A percentile compares a stretch with the other conserved stretches of the same genome.
These are phyloP conservation scores for Eubasilissa regina DNA, from an alignment of 1,140 invertebrate genomes.

Conservation along the genomic window DNA sequence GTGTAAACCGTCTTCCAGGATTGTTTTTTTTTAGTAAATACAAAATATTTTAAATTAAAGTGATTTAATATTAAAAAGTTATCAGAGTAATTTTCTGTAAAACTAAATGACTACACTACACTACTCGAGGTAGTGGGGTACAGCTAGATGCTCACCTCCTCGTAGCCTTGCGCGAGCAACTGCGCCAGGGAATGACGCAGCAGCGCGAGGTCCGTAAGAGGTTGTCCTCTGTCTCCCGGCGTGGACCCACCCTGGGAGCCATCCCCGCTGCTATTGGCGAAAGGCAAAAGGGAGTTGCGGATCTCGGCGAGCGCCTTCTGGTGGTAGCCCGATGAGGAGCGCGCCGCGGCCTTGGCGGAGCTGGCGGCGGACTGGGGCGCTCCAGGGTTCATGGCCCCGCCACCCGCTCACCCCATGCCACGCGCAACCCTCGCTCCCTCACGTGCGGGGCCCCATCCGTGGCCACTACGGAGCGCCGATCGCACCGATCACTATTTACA, in stretches of 20 bases:
- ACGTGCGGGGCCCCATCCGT: too few species aligned
- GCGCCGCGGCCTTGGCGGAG: conserved; percentile 78
- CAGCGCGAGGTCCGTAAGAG: conserved; percentile 74
- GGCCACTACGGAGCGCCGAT: too few species aligned
- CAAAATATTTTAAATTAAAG: too few species aligned
- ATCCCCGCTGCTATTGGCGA: conserved; percentile 79
- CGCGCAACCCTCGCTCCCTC: too few species aligned
- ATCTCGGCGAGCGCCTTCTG: conserved; percentile 92
- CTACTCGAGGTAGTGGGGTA: too few species aligned
- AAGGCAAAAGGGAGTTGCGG: conserved; percentile 87
- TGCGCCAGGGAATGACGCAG: conserved; percentile 75
- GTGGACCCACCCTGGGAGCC: conserved; percentile 67
- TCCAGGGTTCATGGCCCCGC: conserved; percentile 79
- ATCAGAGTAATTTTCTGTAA: too few species aligned
- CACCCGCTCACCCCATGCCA: conserved; percentile 65
- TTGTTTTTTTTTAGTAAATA: too few species aligned
- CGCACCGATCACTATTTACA: too few species aligned
- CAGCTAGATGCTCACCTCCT: conserved; percentile 76
- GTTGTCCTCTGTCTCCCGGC: conserved; percentile 80
- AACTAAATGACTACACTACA: too few species aligned
- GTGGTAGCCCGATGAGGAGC: conserved; percentile 87
- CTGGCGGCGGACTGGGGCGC: conserved; percentile 66
- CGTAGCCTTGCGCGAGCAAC: conserved; percentile 77
- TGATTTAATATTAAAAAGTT: too few species aligned
- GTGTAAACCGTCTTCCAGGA: too few species aligned